Evolutionary conservation across 2,888 invertebrate species (phyloP), one percentile per base, ranked within the genome.

Genomic region (Spialia ferax): DNA sequence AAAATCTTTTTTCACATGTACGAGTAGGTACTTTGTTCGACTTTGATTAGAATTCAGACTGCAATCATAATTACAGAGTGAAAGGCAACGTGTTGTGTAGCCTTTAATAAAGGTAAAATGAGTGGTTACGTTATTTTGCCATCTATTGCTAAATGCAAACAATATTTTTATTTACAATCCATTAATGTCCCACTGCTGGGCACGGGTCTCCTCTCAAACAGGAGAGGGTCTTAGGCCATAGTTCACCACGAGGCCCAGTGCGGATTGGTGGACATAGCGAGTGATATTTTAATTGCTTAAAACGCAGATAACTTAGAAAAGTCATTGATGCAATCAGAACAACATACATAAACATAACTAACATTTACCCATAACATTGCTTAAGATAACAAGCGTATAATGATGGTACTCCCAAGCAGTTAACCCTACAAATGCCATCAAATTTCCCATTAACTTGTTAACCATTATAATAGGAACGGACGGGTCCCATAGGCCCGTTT

Each of bases 401-500:
- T 60, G 54, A 38, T 38, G n/a, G 10, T 22, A 11, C 26, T 29
- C 22, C 35, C 32, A 26, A 63, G 54, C 23, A 66, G 60, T 69
- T 61, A 71, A 64, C 71, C 69, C 71, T 69, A 68, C 57, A 62
- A 66, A 38, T 62, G 57, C 65, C 65, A 70, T 73, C 69, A 71
- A 69, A 70, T 57, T 66, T 68, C 69, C 74, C 73, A 73, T 70
- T 71, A 72, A 60, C 72, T 73, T 67, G 73, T 71, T 70, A 72
- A 70, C 66, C 54, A 69, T 72, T 70, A 73, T 66, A 64, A 70
- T 67, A 69, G 13, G 35, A 35, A 20, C 55, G 18, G 70, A 68
- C 67, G 54, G 71, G 69, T 73, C 75, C 76, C 76, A 60, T 69
- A 71, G 77, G 77, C 70, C 72, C 73, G 70, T 74, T 76, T 72